These are phyloP conservation scores for Drosophila leontia DNA, from an alignment of 1,140 invertebrate species.

Conservation along the genomic window DNA sequence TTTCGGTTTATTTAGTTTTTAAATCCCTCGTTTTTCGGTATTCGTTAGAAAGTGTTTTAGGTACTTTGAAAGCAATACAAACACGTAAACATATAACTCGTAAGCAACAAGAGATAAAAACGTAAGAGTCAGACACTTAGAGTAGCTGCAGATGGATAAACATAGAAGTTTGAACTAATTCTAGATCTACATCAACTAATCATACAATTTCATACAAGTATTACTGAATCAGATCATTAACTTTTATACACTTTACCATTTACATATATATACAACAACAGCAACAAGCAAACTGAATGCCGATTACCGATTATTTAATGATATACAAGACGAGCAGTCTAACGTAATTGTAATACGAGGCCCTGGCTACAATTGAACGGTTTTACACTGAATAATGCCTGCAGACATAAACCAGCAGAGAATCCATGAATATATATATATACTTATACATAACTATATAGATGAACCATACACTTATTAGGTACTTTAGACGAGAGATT, in stretches of 20 bases:
- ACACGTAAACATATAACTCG: slow-evolving; percentile 37
- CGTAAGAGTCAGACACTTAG: slow-evolving; percentile 35
- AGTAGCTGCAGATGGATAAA: slow-evolving; percentile 43
- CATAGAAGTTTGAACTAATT: slow-evolving; percentile 51
- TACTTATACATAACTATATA: slow-evolving; percentile 61
- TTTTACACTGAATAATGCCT: slow-evolving; percentile 74
- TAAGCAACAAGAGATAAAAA: slow-evolving; percentile 32
- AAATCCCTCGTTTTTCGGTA: background rate
- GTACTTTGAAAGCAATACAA: slow-evolving; percentile 71
- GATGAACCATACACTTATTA: slow-evolving; percentile 64
- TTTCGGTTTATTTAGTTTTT: slow-evolving; percentile 22
- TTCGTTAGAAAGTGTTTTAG: slow-evolving; percentile 42
- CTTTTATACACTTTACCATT: slow-evolving; percentile 83
- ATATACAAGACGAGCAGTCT: slow-evolving; percentile 37
- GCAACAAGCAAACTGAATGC: slow-evolving; percentile 17
- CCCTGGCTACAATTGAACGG: slow-evolving; percentile 75
- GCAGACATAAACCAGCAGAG: slow-evolving; percentile 49
- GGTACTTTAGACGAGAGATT: slow-evolving; percentile 73
- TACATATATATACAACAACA: slow-evolving; percentile 57
- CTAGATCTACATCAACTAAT: slow-evolving; percentile 62
- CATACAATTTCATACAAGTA: slow-evolving; percentile 65
- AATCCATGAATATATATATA: slow-evolving; percentile 34
- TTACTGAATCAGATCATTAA: slow-evolving; percentile 76
- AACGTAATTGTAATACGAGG: slow-evolving; percentile 62
- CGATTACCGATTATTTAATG: slow-evolving; percentile 42